phyloP scores from a whole-genome alignment of 2,797 vertebrate genomes.

The Gymnoscopelus braueri region DNA sequence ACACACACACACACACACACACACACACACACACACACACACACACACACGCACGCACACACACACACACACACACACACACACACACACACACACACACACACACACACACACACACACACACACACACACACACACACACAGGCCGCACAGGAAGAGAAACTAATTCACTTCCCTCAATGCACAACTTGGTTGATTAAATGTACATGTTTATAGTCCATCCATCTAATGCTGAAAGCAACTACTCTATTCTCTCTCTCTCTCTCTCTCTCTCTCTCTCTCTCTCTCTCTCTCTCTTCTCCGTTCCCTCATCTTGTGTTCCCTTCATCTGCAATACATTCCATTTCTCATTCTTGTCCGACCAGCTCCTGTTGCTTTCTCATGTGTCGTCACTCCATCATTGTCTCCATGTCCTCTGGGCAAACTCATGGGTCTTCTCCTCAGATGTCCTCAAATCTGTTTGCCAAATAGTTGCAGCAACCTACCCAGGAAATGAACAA shows the following conservation, averaged over 20 bases:
- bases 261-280: constrained; percentile 1
- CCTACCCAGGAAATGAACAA: constrained; percentile 69
- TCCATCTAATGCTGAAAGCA: constrained; percentile 42
- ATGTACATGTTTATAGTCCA: constrained; percentile 39
- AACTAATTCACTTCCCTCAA: constrained; percentile 21
- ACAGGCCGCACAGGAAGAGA: constrained; percentile 12
- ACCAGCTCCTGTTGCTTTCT: constrained; percentile 10
- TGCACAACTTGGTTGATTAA: constrained; percentile 51
- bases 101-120: too few relatives aligned
- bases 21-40: neutral
- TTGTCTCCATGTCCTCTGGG: constrained; percentile 9
- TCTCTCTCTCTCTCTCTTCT: constrained; percentile 12
- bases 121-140: neutral
- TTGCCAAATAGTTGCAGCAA: constrained; percentile 71
- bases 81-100: neutral
- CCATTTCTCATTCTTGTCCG: neutral
- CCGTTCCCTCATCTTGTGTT: constrained; percentile 18
- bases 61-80: neutral
- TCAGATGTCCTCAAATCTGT: constrained; percentile 70
- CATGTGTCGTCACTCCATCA: constrained; percentile 9
- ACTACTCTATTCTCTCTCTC: constrained; percentile 15
- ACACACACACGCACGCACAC: neutral
- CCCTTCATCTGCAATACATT: constrained; percentile 2
- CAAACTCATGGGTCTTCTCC: constrained; percentile 61
- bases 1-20: neutral